Conservation (phyloP, 2,113 vertebrate genomes). For the Atractosteus spatula region DNA sequence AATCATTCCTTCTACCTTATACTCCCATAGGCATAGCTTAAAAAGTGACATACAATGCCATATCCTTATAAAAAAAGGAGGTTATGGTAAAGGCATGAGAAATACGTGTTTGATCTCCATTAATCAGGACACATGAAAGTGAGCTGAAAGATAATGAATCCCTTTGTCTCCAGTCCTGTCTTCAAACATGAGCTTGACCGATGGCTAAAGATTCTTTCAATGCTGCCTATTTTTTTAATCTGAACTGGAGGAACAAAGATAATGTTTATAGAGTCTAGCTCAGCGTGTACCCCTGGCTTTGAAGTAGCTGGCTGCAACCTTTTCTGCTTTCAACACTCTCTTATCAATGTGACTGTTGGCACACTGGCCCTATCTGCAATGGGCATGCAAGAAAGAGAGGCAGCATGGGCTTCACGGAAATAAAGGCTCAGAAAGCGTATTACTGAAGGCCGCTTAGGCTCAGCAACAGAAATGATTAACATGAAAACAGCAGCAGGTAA, state of each 20-base stretch:
- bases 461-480: no score
- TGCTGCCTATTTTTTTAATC: neutral
- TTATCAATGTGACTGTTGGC: neutral
- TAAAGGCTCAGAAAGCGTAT: no score
- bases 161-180: slow-evolving; percentile 4
- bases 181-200: neutral
- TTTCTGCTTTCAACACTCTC: neutral
- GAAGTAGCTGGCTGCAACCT: neutral
- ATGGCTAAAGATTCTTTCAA: neutral
- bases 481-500: no score
- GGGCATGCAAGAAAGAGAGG: neutral
- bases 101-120: neutral
- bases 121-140: neutral
- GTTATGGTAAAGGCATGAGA: neutral
- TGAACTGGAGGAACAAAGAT: neutral
- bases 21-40: no score
- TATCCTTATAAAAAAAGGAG: no score
- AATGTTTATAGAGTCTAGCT: neutral
- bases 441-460: no score
- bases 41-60: no score
- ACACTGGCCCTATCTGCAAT: neutral
- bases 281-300: neutral
- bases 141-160: slow-evolving; percentile 1
- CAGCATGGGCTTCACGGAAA: neutral
- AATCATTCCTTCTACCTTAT: no score